Evolutionary conservation across 2,888 invertebrate species (phyloP).

Genomic region (Orchesella flavescens): DNA sequence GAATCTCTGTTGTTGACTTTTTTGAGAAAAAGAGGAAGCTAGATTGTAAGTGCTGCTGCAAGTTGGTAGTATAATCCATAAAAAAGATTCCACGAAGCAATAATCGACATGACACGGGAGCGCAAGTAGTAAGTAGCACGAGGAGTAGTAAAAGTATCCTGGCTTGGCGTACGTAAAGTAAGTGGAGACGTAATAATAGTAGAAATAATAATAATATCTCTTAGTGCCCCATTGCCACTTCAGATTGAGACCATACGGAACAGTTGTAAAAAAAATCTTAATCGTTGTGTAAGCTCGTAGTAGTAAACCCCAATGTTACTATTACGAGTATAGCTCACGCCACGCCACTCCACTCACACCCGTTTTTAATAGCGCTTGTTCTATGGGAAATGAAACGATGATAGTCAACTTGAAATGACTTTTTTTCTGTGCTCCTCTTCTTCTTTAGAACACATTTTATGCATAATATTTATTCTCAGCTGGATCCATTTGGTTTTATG

Average conservation of each 20-base stretch:
- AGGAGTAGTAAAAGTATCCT: neutral
- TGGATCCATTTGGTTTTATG: constrained; percentile 65
- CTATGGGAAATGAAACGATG: neutral
- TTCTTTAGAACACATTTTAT: constrained; percentile 15
- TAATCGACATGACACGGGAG: constrained; percentile 32
- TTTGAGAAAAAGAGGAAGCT: neutral
- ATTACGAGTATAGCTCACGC: too few relatives aligned
- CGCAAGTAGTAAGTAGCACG: constrained; percentile 50
- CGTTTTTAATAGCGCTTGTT: constrained; percentile 32
- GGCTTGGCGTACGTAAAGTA: neutral
- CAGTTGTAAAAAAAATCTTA: constrained; percentile 14
- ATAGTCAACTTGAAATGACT: constrained; percentile 24
- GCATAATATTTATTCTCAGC: constrained; percentile 56
- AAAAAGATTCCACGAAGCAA: neutral
- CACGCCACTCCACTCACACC: neutral
- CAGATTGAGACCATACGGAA: constrained; percentile 22
- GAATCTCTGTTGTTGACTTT: neutral
- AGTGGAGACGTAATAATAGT: constrained; percentile 46
- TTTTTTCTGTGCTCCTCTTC: too few relatives aligned
- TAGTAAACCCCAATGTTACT: neutral
- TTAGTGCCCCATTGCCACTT: constrained; percentile 46
- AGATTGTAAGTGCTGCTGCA: neutral
- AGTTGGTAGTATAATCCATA: neutral
- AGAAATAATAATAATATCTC: constrained; percentile 47
- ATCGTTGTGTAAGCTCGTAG: constrained; percentile 1